Percentiles rank a stretch among this genome's conserved stretches.
Conservation (phyloP, 2,113 vertebrate genomes). For the Marcusenius ussheri region DNA sequence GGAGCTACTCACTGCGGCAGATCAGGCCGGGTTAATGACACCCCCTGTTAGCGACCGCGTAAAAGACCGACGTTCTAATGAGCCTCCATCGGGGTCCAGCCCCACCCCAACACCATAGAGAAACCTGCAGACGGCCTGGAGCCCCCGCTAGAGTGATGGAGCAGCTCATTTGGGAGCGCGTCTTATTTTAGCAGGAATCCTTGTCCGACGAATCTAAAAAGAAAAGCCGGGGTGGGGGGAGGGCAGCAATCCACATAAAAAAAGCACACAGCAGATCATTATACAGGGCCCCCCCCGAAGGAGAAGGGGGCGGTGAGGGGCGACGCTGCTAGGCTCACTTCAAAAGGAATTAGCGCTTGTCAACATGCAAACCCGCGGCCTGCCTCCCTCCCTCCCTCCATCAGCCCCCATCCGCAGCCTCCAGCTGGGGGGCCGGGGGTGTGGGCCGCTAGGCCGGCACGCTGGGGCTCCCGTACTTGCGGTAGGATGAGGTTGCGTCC, state of each 20-base stretch:
- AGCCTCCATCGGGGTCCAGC: neutral
- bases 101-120: neutral
- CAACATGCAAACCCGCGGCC: constrained; percentile 28
- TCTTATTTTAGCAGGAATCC: neutral
- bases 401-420: constrained; percentile 40
- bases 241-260: neutral
- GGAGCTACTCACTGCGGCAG: neutral
- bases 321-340: constrained; percentile 34
- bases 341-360: constrained; percentile 30
- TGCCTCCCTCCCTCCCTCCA: constrained; percentile 27
- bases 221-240: neutral
- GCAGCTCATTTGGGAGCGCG: neutral
- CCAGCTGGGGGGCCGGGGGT: constrained; percentile 25
- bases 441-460: constrained; percentile 47
- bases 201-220: neutral
- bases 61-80: neutral
- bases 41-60: neutral
- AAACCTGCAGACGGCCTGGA: neutral
- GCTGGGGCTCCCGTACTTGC: constrained; percentile 31
- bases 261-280: neutral
- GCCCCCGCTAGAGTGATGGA: neutral
- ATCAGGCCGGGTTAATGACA: neutral
- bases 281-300: neutral
- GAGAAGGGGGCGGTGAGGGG: neutral
- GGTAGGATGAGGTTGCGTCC: constrained; percentile 26